Base-by-base conservation (phyloP, 2,113 vertebrate genomes). In the Chloroceryle aenea region DNA sequence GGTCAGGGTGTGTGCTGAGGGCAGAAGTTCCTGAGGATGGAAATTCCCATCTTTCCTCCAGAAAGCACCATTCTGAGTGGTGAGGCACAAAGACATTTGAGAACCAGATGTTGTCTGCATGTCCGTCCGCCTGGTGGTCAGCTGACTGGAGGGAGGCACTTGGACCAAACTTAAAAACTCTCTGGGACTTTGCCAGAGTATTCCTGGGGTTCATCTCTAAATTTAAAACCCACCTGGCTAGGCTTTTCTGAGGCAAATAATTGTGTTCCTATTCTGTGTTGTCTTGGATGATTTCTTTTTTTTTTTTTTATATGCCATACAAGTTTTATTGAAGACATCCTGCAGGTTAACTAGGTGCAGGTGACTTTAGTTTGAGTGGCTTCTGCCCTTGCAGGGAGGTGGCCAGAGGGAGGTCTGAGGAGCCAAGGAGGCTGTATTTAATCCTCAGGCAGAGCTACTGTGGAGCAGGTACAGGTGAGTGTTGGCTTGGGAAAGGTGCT, bases 61-160 rank as follows among this genome's bases (percentile, higher is more conserved):
- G 47, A 78, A 59, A 75, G 30, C 69, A 43, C 64, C 2, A 0
- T 38, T 36, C n/a, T 29, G 52, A 84, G 45, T 6, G 1, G 5
- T 38, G 34, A 25, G 14, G 7, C 30, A 38, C 7, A 10, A 10
- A 1, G 2, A 5, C 3, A 1, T 27, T 75, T 52, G 67, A 81
- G 55, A 84, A 58, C 45, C 38, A 77, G 76, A 14, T 0, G 0
- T 11, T 8, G 1, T 63, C 55, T 8, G 0, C 20, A 12, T 0
- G 0, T 12, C 55, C 2, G 1, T 45, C 22, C 2, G 0, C 56
- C n/a, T 71, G 43, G 8, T 55, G 53, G 55, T 78, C 34, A 82
- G 30, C 34, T 0, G 0, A 20, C 29, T 47, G 66, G 25, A 82
- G 30, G 58, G 19, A 66, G 7, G 42, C 20, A 4, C 77, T 38